phyloP scores from a whole-genome alignment of 2,888 invertebrate genomes.

The Lamproptera curius region DNA sequence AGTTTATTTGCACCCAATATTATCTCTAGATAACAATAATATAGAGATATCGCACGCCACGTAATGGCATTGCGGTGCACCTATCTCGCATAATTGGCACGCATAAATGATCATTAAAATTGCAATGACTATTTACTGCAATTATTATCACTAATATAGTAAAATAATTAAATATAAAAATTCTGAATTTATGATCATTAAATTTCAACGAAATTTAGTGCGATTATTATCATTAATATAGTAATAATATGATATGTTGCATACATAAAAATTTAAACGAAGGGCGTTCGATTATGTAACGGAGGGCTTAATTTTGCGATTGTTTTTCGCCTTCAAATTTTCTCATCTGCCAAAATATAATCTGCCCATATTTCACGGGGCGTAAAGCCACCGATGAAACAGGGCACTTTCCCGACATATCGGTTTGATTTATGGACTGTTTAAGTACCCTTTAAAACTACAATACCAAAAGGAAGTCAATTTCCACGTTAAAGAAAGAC shows the following conservation, averaged over 20 bases:
- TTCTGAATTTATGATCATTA: too few relatives aligned
- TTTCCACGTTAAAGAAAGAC: slow-evolving; percentile 32
- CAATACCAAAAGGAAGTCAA: slow-evolving; percentile 53
- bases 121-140: too few relatives aligned
- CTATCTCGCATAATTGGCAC: too few relatives aligned
- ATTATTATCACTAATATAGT: too few relatives aligned
- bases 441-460: slow-evolving; percentile 70
- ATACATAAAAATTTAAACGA: too few relatives aligned
- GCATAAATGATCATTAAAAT: too few relatives aligned
- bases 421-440: slow-evolving; percentile 71
- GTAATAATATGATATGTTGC: too few relatives aligned
- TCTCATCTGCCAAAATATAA: slow-evolving; percentile 52
- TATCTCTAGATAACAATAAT: too few relatives aligned
- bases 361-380: slow-evolving; percentile 63
- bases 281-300: slow-evolving; percentile 22
- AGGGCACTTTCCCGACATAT: slow-evolving; percentile 64
- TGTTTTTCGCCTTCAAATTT: slow-evolving; percentile 37
- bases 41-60: too few relatives aligned
- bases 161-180: too few relatives aligned
- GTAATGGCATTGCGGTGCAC: too few relatives aligned
- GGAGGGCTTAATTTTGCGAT: slow-evolving; percentile 27
- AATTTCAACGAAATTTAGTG: neutral
- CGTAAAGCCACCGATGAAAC: slow-evolving; percentile 64
- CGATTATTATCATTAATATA: neutral
- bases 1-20: too few relatives aligned